Conservation (phyloP, 2,113 vertebrate species). For the Mus pahari region DNA sequence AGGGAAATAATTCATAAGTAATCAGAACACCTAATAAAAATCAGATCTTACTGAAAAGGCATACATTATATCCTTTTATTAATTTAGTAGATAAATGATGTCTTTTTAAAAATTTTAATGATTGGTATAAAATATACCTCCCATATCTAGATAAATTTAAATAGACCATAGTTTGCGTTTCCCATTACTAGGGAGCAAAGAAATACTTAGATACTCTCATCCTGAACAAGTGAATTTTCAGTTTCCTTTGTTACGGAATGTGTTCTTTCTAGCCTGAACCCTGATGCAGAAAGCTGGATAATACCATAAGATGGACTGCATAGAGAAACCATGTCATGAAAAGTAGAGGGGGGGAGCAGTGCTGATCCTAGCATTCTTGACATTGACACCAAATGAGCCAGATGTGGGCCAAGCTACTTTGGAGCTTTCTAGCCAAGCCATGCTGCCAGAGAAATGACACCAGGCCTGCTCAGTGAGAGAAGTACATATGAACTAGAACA, state of each 20-base stretch:
- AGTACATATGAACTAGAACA: no score
- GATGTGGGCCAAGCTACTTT: neutral
- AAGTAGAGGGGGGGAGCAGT: neutral
- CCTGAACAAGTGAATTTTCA: neutral
- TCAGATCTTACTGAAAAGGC: neutral
- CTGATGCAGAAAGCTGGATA: neutral
- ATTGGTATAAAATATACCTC: neutral
- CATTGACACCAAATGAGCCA: neutral
- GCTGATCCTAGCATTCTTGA: neutral
- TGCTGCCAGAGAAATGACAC: fast-evolving
- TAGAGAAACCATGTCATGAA: neutral
- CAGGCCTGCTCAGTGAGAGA: neutral
- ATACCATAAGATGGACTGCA: neutral
- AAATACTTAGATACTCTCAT: neutral
- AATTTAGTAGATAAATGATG: neutral
- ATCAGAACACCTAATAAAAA: neutral
- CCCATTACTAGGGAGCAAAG: neutral
- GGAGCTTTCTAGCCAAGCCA: neutral
- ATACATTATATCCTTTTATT: neutral
- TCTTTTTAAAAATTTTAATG: neutral
- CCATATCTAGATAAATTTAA: neutral
- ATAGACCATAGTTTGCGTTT: neutral
- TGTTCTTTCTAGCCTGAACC: neutral
- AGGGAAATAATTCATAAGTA: neutral
- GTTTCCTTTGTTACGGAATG: neutral